Conservation (phyloP, 2,797 vertebrate genomes). For the Sebastolobus altivelis region DNA sequence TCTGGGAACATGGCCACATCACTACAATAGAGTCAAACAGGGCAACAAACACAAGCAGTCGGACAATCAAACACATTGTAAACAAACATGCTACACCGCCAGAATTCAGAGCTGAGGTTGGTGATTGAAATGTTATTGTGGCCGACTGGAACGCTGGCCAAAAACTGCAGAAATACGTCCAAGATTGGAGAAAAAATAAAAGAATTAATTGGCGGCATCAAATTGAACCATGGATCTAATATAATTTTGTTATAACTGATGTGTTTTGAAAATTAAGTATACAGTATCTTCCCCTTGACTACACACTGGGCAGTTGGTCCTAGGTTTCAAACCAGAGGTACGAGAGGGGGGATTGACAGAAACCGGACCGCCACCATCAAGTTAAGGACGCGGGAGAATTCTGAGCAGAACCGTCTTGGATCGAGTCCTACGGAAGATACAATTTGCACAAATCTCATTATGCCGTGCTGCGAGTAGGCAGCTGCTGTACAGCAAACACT, state of each 20-base stretch:
- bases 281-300: not conserved
- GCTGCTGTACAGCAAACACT: slow-evolving; percentile 57
- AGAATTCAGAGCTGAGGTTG: not conserved
- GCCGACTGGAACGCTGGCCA: not conserved
- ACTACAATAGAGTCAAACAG: not conserved
- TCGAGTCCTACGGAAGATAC: slow-evolving; percentile 43
- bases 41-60: not conserved
- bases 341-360: not conserved
- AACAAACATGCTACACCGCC: not conserved
- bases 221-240: not conserved
- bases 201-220: not conserved
- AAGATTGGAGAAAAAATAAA: not conserved
- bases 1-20: not conserved
- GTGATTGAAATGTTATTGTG: not conserved
- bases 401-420: slow-evolving; percentile 23
- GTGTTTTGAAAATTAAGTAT: not conserved
- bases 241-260: not conserved
- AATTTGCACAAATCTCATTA: slow-evolving; percentile 69
- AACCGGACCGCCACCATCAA: slow-evolving; percentile 21
- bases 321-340: not conserved
- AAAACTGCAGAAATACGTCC: not conserved
- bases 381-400: slow-evolving; percentile 16
- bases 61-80: not conserved
- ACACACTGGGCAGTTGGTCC: not conserved
- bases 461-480: slow-evolving; percentile 49